A percentile compares a stretch with the other conserved stretches of the same genome.
These are phyloP conservation scores for Atherinomorus stipes DNA, from an alignment of 2,113 vertebrate genomes.

Conservation along the genomic window DNA sequence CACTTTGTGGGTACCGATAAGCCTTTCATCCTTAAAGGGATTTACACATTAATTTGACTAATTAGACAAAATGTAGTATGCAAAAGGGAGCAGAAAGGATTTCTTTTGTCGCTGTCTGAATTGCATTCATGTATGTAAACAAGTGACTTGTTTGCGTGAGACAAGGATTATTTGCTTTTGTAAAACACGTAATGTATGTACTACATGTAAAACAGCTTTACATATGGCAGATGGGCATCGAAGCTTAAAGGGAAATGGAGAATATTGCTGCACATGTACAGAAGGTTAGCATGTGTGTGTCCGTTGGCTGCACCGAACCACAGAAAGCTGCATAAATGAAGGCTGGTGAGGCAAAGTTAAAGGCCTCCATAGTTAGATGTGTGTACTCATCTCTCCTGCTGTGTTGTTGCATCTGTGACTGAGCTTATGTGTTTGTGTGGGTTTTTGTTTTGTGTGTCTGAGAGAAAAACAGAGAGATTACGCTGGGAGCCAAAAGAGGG, in stretches of 20 bases:
- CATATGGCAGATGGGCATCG: constrained; percentile 7
- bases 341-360: constrained; percentile 16
- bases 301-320: constrained; percentile 15
- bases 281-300: constrained; percentile 6
- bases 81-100: background rate
- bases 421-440: constrained; percentile 45
- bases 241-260: constrained; percentile 28
- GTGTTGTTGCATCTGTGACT: constrained; percentile 58
- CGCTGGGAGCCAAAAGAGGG: constrained; percentile 74
- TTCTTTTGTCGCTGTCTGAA: constrained; percentile 1
- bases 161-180: constrained; percentile 17
- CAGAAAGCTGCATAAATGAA: background rate
- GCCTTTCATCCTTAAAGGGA: background rate
- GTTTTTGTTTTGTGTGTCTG: constrained; percentile 43
- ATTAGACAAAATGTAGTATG: background rate
- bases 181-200: too few relatives aligned
- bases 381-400: constrained; percentile 52
- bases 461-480: constrained; percentile 67
- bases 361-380: constrained; percentile 37
- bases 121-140: background rate
- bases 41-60: constrained; percentile 22
- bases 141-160: constrained; percentile 6
- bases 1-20: background rate
- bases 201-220: background rate
- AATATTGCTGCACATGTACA: background rate